These are phyloP conservation scores for Tautogolabrus adspersus DNA, from an alignment of 2,113 vertebrate species.

Conservation along the genomic window DNA sequence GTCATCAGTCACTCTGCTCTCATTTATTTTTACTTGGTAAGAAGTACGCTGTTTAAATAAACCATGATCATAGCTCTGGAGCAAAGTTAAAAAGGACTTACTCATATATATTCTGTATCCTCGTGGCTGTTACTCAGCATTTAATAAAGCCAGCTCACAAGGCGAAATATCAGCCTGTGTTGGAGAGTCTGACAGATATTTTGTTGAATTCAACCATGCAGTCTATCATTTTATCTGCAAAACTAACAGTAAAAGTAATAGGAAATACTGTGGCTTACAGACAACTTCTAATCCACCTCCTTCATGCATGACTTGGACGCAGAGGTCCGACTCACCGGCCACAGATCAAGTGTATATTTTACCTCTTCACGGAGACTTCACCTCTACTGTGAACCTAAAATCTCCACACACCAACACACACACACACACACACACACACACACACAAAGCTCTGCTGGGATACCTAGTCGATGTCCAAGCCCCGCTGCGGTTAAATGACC, in stretches of 20 bases:
- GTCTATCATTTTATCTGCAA: constrained; percentile 4
- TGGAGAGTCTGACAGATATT: constrained; percentile 19
- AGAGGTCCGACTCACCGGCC: constrained; percentile 37
- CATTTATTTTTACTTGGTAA: constrained; percentile 64
- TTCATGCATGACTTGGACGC: constrained; percentile 62
- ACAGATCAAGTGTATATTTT: constrained; percentile 65
- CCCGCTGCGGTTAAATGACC: constrained; percentile 58
- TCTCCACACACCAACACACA: constrained; percentile 31
- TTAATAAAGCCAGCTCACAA: constrained; percentile 16
- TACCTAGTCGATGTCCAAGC: constrained; percentile 40
- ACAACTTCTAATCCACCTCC: constrained; percentile 29
- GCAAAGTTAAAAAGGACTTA: constrained; percentile 15
- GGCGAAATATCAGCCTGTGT: not conserved
- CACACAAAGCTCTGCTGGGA: constrained; percentile 39
- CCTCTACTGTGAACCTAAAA: constrained; percentile 38
- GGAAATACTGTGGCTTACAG: constrained; percentile 15
- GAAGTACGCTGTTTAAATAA: constrained; percentile 66
- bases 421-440: no score
- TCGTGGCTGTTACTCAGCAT: not conserved
- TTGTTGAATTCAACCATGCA: constrained; percentile 5
- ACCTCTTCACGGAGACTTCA: constrained; percentile 44
- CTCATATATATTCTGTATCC: constrained; percentile 11
- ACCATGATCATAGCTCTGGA: constrained; percentile 22
- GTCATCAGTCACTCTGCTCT: constrained; percentile 60
- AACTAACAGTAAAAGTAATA: not conserved